Base-by-base conservation (phyloP, 2,888 invertebrate genomes). In the Volucella inanis region DNA sequence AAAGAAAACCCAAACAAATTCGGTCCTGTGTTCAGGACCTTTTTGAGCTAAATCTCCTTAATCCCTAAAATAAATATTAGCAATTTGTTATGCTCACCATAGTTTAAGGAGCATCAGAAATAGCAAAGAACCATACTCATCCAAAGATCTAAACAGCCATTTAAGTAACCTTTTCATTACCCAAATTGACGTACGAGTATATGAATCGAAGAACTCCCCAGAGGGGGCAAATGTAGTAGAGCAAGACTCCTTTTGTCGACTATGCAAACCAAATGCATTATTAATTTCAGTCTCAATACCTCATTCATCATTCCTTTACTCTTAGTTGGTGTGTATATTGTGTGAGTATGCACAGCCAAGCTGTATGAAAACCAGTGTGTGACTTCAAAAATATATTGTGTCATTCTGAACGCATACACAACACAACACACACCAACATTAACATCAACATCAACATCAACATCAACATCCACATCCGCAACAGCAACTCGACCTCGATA, bases 201-300 rank as follows among this genome's bases (percentile, higher is more conserved):
- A 74, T 68, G 79, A 75, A 75, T 84, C 79, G 84, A 79, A 79
- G 76, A 52, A 82, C 64, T 62, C 67, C 50, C 50, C 11, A 62
- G 15, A 43, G 31, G 31, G 0, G 9, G 12, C 8, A 31, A 31
- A 31, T 22, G 10, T 45, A 18, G 43, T 11, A 11, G 31, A 47
- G 54, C 52, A 75, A 57, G 57, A 31, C 31, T 72, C 68, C 77
- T 68, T 82, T 74, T 83, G 72, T 67, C 67, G 72, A 83, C 67
- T 83, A 74, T 77, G 79, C 84, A 79, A 84, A 75, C 70, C 54
- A 84, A 84, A 79, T 84, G 83, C 83, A 84, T 84, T 84, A 84
- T 84, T 84, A 84, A 84, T 84, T 84, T 84, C 64, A 70, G 83
- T 79, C 83, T 84, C 83, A 84, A 84, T 84, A 79, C 70, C 74